phyloP scores from a whole-genome alignment of 2,113 vertebrate species.

The Poeciliopsis prolifica region DNA sequence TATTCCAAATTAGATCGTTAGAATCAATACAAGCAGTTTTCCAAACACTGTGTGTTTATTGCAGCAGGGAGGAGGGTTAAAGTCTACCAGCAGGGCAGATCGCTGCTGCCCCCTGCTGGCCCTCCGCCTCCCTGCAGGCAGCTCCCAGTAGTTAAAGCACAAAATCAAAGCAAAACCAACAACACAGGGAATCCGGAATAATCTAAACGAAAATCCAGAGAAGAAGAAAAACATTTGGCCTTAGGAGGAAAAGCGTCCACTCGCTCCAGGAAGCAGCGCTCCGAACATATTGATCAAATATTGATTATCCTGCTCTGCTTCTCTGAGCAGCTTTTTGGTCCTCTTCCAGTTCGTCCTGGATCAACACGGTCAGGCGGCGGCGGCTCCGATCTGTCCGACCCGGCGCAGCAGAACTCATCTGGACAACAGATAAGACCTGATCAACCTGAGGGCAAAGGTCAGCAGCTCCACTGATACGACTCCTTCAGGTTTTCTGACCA shows the following conservation, averaged over 20 bases:
- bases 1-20: conserved; percentile 9
- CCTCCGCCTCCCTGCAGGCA: conserved; percentile 17
- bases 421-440: conserved; percentile 17
- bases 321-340: conserved; percentile 50
- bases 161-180: neutral
- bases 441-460: neutral
- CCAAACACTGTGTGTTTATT: neutral
- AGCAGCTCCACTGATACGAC: neutral
- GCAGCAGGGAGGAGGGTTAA: neutral
- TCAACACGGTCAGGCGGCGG: neutral
- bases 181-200: neutral
- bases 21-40: neutral
- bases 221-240: conserved; percentile 26
- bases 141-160: conserved; percentile 45
- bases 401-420: conserved; percentile 44
- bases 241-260: neutral
- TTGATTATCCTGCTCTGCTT: conserved; percentile 11
- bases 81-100: neutral
- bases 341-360: neutral
- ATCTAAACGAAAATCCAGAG: neutral
- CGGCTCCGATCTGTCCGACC: neutral
- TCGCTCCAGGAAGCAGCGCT: neutral
- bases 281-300: conserved; percentile 6
- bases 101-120: neutral
- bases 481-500: neutral